Evolutionary conservation across 2,113 vertebrate genomes (phyloP).

Genomic region (Piaya cayana): DNA sequence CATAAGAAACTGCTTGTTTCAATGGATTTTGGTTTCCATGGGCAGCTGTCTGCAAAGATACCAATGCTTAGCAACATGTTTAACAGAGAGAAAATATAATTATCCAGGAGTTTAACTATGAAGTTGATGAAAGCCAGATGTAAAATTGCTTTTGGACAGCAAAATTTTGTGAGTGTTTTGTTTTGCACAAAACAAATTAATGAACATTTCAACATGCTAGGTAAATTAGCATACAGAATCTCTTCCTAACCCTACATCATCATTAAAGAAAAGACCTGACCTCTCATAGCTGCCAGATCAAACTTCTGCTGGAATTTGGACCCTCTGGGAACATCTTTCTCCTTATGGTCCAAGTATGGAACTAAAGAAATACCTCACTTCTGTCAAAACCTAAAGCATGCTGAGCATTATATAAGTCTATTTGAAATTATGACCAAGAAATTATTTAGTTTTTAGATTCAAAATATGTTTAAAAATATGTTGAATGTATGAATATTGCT

Average conservation of each 20-base stretch:
- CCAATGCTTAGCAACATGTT: conserved; percentile 12
- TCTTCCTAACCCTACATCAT: neutral
- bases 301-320: neutral
- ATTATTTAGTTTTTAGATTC: neutral
- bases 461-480: neutral
- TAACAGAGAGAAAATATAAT: conserved; percentile 30
- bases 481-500: neutral
- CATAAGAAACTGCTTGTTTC: neutral
- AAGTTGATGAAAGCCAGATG: neutral
- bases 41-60: neutral
- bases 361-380: neutral
- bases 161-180: neutral
- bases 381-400: neutral
- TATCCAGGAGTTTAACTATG: neutral
- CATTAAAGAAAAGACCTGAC: neutral
- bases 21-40: neutral
- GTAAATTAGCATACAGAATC: neutral
- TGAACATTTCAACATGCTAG: neutral
- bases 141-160: neutral
- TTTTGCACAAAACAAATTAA: neutral
- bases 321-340: neutral
- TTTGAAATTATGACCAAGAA: neutral
- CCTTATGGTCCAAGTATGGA: neutral
- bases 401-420: neutral
- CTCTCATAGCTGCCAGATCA: neutral